These are phyloP conservation scores for Blastomussa wellsi DNA, from an alignment of 92 coral and sea anemone species.

Conservation along the genomic window DNA sequence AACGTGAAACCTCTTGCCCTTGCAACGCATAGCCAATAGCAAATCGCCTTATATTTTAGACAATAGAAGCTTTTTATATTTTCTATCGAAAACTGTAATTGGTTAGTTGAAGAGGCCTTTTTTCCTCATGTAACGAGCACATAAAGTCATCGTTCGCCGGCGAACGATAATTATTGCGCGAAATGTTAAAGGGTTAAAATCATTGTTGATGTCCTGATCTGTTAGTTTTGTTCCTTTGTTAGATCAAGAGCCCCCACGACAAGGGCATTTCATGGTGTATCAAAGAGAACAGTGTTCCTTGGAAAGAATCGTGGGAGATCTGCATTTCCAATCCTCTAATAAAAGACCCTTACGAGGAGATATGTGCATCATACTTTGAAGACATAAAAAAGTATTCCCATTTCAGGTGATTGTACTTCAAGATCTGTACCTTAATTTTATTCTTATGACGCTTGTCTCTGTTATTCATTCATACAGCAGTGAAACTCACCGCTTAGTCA, in stretches of 20 bases:
- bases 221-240: conserved; percentile 8
- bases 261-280: conserved; percentile 90
- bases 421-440: background rate
- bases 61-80: too few species aligned
- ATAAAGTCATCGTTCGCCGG: too few species aligned
- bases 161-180: too few species aligned
- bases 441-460: background rate
- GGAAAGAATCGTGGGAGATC: conserved; percentile 90
- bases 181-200: too few species aligned
- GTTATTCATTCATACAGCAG: background rate
- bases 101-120: too few species aligned
- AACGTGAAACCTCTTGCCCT: too few species aligned
- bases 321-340: conserved; percentile 57
- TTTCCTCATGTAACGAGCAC: too few species aligned
- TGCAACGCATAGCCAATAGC: too few species aligned
- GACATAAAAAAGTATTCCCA: conserved; percentile 83
- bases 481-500: background rate
- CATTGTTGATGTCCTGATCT: too few species aligned
- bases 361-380: conserved; percentile 73
- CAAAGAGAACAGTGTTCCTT: conserved; percentile 79
- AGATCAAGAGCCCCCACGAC: conserved; percentile 96
- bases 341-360: conserved; percentile 76
- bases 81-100: too few species aligned
- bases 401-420: conserved; percentile 66
- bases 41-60: too few species aligned